Conservation (phyloP, 2,113 vertebrate genomes). For the Oreochromis tanganicae region DNA sequence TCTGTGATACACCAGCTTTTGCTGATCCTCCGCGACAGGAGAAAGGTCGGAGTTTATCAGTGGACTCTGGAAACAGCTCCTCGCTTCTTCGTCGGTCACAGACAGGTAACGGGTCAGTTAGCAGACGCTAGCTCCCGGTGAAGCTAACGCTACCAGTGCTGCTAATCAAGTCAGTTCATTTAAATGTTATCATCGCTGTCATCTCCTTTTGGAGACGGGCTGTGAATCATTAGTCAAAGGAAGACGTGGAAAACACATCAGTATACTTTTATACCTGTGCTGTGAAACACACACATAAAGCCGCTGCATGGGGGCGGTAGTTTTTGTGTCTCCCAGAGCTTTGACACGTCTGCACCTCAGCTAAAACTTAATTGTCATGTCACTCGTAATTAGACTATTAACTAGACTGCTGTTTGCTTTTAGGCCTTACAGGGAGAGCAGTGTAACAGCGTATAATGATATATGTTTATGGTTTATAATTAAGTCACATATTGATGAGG, state of each 20-base stretch:
- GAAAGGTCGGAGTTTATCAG: background rate
- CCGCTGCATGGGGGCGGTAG: background rate
- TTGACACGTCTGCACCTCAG: background rate
- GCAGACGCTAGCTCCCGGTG: background rate
- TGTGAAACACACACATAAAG: background rate
- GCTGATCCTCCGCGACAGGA: background rate
- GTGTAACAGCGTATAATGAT: background rate
- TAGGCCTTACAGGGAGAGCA: background rate
- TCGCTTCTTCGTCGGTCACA: background rate
- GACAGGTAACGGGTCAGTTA: constrained; percentile 42
- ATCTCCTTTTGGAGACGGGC: rapidly evolving
- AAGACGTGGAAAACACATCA: background rate
- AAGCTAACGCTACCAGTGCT: constrained; percentile 12
- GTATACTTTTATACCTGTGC: background rate
- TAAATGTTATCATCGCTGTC: too few relatives aligned
- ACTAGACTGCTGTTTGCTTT: background rate
- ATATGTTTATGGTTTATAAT: background rate
- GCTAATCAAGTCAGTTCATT: background rate
- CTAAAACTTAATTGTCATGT: background rate
- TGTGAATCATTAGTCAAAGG: too few relatives aligned
- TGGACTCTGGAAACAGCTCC: background rate
- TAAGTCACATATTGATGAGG: background rate
- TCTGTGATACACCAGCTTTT: background rate
- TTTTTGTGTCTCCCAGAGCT: background rate
- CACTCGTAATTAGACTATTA: background rate